These are phyloP conservation scores for Trichogramma pretiosum DNA, from an alignment of 1,140 invertebrate species.

Conservation along the genomic window DNA sequence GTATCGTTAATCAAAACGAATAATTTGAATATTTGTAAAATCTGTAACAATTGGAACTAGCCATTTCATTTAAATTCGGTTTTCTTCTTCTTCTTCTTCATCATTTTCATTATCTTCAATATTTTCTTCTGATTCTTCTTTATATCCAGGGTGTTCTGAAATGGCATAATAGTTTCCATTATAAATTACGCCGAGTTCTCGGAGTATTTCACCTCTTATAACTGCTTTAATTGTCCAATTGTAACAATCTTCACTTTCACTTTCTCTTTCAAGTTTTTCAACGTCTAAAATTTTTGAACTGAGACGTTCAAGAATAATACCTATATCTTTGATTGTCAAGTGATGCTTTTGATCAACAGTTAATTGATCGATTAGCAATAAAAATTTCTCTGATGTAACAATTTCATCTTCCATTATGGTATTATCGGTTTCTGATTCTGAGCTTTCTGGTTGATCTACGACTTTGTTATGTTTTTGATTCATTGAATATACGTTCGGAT, in stretches of 20 bases:
- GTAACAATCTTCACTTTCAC: slow-evolving; percentile 83
- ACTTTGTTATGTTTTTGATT: slow-evolving; percentile 12
- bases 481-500: not conserved
- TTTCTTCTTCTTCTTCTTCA: slow-evolving; percentile 70
- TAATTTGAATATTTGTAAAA: too few species aligned
- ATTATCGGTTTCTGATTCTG: slow-evolving; percentile 86
- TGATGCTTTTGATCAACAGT: slow-evolving; percentile 85
- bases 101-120: slow-evolving; percentile 72
- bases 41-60: too few species aligned
- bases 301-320: slow-evolving; percentile 83
- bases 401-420: slow-evolving; percentile 83
- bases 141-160: slow-evolving; percentile 85
- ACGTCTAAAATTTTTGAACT: slow-evolving; percentile 90
- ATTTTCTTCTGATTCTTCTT: slow-evolving; percentile 75
- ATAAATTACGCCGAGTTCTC: slow-evolving; percentile 87
- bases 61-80: too few species aligned
- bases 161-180: slow-evolving; percentile 93
- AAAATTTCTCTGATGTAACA: slow-evolving; percentile 81
- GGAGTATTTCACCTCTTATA: slow-evolving; percentile 77
- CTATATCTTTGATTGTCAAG: slow-evolving; percentile 88
- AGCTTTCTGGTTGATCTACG: slow-evolving; percentile 62
- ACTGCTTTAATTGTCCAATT: slow-evolving; percentile 92
- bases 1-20: too few species aligned
- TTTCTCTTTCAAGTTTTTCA: slow-evolving; percentile 79
- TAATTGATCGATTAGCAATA: slow-evolving; percentile 83